Base-by-base conservation (phyloP, 2,113 vertebrate species). In the Machaerirhynchus nigripectus region DNA sequence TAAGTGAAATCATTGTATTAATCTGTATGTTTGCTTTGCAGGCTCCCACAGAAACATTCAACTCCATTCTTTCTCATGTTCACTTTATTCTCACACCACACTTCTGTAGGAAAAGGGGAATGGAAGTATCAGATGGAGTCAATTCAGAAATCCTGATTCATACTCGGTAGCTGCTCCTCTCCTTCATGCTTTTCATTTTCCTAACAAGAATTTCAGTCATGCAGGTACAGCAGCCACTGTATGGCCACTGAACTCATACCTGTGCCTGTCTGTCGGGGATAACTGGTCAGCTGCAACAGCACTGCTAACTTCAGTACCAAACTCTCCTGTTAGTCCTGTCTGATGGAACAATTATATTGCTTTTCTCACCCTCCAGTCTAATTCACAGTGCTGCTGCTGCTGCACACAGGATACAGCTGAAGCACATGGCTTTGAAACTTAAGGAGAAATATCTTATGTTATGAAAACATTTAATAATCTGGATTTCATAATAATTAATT, bases 1-100 rank as follows among this genome's bases (percentile, higher is more conserved):
- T 95, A 95, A 93, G 88, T 93, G 65, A 93, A 94, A 52, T 94
- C 75, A 93, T 89, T 95, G 78, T 96, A 94, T 94, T 96, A 95
- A 94, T 95, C 89, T 91, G 31, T 91, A 30, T 97, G 89, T 96
- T 95, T 94, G 84, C 82, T 90, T 94, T 64, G 35, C 46, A 75
- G 21, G 49, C 70, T 93, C 91, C 90, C 87, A 89, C 89, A 78
- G 94, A 88, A 83, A 71, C 20, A 27, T 83, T 95, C 47, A 67
- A 7, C 33, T 89, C 7, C 0, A 21, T 75, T 67, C 52, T 84
- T 93, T 68, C 84, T 79, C 31, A 7, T 3, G 8, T 84, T 95
- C 85, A 26, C 52, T 49, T 95, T 61, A 33, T 46, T 77, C 52
- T 89, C 64, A 64, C 13, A 56, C 47, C 59, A 47, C 40, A 7